Conservation (phyloP, 2,888 invertebrate genomes). For the Drymonia ruficornis region DNA sequence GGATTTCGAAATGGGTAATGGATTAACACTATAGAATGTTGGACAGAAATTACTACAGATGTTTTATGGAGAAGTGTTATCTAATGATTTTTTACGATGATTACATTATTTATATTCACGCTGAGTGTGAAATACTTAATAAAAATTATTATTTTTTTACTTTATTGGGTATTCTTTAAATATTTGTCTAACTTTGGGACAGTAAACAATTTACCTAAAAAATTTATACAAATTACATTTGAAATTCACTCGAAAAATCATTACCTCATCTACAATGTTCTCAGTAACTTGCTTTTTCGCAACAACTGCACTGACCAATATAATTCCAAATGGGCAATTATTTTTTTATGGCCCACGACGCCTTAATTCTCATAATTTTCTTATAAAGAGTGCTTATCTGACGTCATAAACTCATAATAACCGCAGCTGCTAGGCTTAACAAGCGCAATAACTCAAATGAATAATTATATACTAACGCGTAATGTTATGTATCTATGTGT, state of each 20-base stretch:
- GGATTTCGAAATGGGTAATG: conserved; percentile 1
- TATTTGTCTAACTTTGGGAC: no score
- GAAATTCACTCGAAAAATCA: no score
- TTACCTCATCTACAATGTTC: background rate
- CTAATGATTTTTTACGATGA: no score
- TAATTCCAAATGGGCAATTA: conserved; percentile 19
- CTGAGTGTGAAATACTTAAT: no score
- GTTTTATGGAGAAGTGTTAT: no score
- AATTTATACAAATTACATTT: no score
- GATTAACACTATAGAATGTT: background rate
- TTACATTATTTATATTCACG: no score
- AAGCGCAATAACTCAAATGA: conserved; percentile 39
- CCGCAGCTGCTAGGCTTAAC: conserved; percentile 40
- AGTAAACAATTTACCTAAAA: no score
- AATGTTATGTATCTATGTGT: conserved; percentile 12
- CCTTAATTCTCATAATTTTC: conserved; percentile 9
- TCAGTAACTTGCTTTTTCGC: conserved; percentile 2
- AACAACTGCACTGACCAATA: conserved; percentile 10
- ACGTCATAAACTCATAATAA: conserved; percentile 41
- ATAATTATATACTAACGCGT: conserved; percentile 32
- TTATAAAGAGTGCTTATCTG: conserved; percentile 28
- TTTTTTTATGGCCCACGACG: background rate
- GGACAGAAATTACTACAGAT: background rate
- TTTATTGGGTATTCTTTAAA: no score
- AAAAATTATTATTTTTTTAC: no score